Conservation (phyloP, 1,140 invertebrate species). For the Diachasma alloeum region DNA sequence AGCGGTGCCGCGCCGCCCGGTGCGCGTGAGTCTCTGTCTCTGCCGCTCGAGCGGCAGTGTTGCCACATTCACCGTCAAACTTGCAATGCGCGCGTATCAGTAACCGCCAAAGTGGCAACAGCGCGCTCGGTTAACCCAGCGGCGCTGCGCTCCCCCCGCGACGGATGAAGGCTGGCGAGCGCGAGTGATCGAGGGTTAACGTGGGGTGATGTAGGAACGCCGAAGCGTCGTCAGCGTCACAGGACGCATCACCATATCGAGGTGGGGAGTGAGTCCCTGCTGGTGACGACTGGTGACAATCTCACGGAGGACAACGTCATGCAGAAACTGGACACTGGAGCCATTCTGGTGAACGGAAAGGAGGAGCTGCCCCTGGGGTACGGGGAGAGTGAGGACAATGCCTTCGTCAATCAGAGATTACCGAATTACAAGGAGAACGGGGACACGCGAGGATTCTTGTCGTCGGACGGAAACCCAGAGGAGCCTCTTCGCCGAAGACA, state of each 20-base stretch:
- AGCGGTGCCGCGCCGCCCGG: no score
- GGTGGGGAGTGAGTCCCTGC: slow-evolving; percentile 60
- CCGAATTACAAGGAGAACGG: slow-evolving; percentile 1
- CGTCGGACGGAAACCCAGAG: neutral
- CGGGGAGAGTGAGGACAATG: slow-evolving; percentile 27
- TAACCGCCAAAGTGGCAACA: no score
- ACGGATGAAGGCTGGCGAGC: no score
- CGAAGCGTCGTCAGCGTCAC: slow-evolving; percentile 23
- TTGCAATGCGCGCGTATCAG: no score
- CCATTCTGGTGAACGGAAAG: slow-evolving; percentile 70
- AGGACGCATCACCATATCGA: slow-evolving; percentile 51
- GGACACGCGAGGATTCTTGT: neutral
- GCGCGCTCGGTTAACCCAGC: no score
- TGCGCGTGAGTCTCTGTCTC: no score
- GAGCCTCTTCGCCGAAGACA: neutral
- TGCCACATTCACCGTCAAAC: no score
- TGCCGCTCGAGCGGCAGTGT: no score
- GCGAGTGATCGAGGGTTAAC: no score
- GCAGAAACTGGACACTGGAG: slow-evolving; percentile 58
- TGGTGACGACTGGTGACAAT: slow-evolving; percentile 42
- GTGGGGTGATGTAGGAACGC: slow-evolving; percentile 10
- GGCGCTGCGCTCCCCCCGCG: no score
- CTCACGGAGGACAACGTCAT: slow-evolving; percentile 57
- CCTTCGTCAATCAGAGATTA: slow-evolving; percentile 17
- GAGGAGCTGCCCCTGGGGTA: slow-evolving; percentile 71